These are phyloP conservation scores for Silvanus unidentatus DNA, from an alignment of 2,888 invertebrate species.

Conservation along the genomic window DNA sequence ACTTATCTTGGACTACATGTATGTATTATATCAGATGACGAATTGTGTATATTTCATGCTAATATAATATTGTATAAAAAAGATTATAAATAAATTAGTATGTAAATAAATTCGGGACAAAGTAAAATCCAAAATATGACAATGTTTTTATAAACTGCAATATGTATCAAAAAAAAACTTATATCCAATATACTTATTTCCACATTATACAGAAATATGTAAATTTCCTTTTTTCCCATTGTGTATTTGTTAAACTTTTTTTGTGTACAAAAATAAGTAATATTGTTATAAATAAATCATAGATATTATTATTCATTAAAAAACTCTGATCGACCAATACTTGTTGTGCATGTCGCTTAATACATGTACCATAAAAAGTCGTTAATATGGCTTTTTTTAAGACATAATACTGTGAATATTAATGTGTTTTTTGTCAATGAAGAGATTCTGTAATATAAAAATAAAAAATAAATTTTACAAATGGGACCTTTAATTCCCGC, in stretches of 20 bases:
- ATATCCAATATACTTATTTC: constrained; percentile 27
- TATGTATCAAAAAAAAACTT: constrained; percentile 39
- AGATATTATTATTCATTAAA: constrained; percentile 24
- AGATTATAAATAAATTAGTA: constrained; percentile 26
- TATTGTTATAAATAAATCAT: constrained; percentile 24
- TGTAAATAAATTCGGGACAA: constrained; percentile 42
- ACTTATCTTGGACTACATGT: too few relatives aligned
- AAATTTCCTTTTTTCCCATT: constrained; percentile 14
- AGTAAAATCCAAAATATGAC: constrained; percentile 24
- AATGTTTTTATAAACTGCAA: constrained; percentile 36
- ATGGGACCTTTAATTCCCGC: too few relatives aligned
- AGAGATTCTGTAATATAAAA: too few relatives aligned
- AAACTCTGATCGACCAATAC: constrained; percentile 38
- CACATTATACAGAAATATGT: too few relatives aligned
- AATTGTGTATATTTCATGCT: too few relatives aligned
- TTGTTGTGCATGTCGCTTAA: constrained; percentile 37
- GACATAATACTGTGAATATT: too few relatives aligned
- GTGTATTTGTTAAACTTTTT: constrained; percentile 35
- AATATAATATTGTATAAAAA: too few relatives aligned
- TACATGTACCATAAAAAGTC: constrained; percentile 28
- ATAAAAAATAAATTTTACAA: too few relatives aligned
- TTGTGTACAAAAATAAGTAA: constrained; percentile 26
- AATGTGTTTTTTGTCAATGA: too few relatives aligned
- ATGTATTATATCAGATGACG: too few relatives aligned
- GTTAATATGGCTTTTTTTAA: too few relatives aligned